Percentiles rank a stretch among this genome's conserved stretches.
Conservation (phyloP, 1,140 invertebrate genomes). For the Trachymyrmex septentrionalis region DNA sequence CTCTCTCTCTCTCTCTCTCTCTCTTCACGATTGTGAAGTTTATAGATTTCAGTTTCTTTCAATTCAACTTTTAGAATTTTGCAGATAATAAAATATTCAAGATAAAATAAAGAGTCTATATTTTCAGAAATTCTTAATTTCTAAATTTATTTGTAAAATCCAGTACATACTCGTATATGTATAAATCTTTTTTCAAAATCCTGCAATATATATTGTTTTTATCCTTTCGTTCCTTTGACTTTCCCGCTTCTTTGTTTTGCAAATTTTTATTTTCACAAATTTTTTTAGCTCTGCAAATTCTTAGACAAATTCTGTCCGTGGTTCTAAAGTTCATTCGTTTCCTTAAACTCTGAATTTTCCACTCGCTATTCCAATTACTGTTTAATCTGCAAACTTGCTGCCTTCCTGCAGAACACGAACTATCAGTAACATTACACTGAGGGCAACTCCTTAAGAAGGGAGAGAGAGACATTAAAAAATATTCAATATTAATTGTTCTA, state of each 20-base stretch:
- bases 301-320: background rate
- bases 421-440: no score
- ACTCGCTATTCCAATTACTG: background rate
- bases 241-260: background rate
- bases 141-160: background rate
- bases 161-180: background rate
- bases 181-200: background rate
- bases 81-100: background rate
- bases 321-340: background rate
- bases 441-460: no score
- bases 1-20: no score
- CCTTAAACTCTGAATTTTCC: background rate
- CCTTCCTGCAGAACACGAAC: background rate
- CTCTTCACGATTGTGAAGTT: background rate
- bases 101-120: background rate
- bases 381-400: background rate
- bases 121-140: background rate
- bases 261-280: background rate
- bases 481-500: no score
- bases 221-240: background rate
- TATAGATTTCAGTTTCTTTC: background rate
- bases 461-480: no score
- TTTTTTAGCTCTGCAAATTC: background rate
- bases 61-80: background rate
- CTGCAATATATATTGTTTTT: background rate